Evolutionary conservation across 2,888 invertebrate species (phyloP), one percentile per base, ranked within the genome.

Genomic region (Agrochola lota): DNA sequence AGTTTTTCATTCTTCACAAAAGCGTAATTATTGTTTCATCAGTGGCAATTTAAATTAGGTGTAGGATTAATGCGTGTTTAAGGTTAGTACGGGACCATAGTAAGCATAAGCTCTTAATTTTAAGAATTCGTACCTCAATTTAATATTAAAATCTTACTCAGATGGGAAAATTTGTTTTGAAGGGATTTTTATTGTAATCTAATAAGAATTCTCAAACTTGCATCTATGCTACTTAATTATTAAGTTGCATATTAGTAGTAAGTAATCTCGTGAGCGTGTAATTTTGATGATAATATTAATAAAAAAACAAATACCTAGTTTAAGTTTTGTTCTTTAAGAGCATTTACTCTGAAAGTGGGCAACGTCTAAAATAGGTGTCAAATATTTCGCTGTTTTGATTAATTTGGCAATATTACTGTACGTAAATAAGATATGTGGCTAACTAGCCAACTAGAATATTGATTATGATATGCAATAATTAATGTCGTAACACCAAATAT

Each of bases 41-140:
- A 64, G 26, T 70, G 30, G n/a, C 40, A 60, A 64, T 69, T 77
- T 63, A 71, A 70, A 59, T 64, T 68, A 55, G 15, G 11, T 64
- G 1, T 63, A 80, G 62, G 62, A 57, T 23, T 59, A 71, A 5
- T 73, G 40, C 5, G 15, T 43, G 15, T 59, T 77, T 77, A 74
- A 46, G 46, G 60, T 80, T 43, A 71, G 15, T 66, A 74, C 46
- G 62, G 66, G 69, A 71, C 64, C 67, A 63, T 75, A 77, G 23
- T 71, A 77, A 63, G 67, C 1, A 15, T 60, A 71, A 46, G 20
- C 30, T 63, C 57, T 66, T 73, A 71, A 67, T 69, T 64, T 59
- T 75, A 78, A 83, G 73, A 60, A 9, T 26, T 70, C 76, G 35
- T 83, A 84, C 76, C 84, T 84, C 84, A 78, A 57, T 46, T 74